Base-by-base conservation (phyloP, 2,797 vertebrate species). In the Antennarius maculatus region DNA sequence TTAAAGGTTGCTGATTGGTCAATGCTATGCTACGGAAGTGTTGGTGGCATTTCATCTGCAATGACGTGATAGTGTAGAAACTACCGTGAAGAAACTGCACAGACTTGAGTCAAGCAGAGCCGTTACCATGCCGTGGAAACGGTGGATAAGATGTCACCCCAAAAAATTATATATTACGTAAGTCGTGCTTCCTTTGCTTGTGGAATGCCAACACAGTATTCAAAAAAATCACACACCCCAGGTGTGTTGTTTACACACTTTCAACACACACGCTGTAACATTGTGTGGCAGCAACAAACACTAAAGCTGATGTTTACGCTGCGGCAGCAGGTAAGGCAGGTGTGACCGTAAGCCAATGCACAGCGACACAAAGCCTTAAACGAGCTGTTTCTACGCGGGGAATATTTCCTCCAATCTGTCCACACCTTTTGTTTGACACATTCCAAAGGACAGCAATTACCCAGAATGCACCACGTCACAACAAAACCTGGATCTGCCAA, bases 351-450 rank as follows among this genome's bases (percentile, higher is more conserved):
- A 81, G 69, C 69, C 60, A 55, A 66, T 43, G 55, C 65, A 69
- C 76, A 65, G 46, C 57, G 23, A 54, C 66, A 72, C 67, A 81
- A 84, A 88, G 86, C 74, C 79, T 69, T 70, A 56, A 86, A 86
- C 77, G 73, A 68, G 81, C 61, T 64, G 63, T 66, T 83, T 85
- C 77, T 75, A 7, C 64, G 6, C 64, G 46, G 54, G 61, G 77
- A 29, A 64, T 50, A 17, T 47, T 83, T 84, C 81, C 84, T 77
- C 70, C 63, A 17, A 69, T 74, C 80, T 79, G 68, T 86, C 80
- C 60, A 74, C 88, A 80, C 82, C 85, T 74, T 81, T 80, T 87
- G 79, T 88, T 60, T 61, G 64, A 51, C 56, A 54, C 85, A 88
- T 84, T 83, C 80, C 85, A 81, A 72, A 79, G 51, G 64, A 62